Evolutionary conservation across 2,888 invertebrate genomes (phyloP), one percentile per base, ranked within the genome.

Genomic region (Heliconius charithonia): DNA sequence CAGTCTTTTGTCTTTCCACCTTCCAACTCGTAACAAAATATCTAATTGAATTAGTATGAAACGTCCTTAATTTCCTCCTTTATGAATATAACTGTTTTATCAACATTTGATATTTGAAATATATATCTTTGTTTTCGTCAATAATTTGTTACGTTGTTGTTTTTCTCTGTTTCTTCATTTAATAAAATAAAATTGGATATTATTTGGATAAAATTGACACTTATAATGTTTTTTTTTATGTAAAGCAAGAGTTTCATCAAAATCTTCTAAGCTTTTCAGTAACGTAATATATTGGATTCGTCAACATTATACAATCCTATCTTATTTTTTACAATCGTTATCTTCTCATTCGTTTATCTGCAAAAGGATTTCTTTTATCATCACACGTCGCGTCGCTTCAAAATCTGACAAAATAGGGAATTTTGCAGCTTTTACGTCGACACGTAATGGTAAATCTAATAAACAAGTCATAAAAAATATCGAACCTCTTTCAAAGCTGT

Each of bases 11-110:
- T 62, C 19, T 63, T 77, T 71, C 65, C 63, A 51, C 27, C 13
- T 63, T 70, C 32, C 51, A 56, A 13, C 37, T 72, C 25, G 16
- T 32, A 72, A 65, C 71, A 77, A 77, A 77, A 65, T 72, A 66
- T n/a, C 56, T 77, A 77, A 72, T 77, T 65, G 72, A 65, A 77
- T 77, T 72, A 29, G 27, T 69, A 69, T 6, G 41, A 69, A 69
- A 37, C 25, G 69, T 69, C 45, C 25, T 69, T 37, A 13, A 69
- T 25, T 25, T 41, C 69, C 37, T 25, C 25, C 41, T 45, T 69
- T 25, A 45, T 45, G 41, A 67, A 25, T 67, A 32, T 25, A 41
- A 41, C 41, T 67, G 67, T 67, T 67, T 25, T 25, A 67, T 41
- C 67, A 67, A 25, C 29, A 29, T 66, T 22, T 27, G 13, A 41